These are phyloP conservation scores for Mimas tiliae DNA, from an alignment of 2,888 invertebrate species.

Conservation along the genomic window DNA sequence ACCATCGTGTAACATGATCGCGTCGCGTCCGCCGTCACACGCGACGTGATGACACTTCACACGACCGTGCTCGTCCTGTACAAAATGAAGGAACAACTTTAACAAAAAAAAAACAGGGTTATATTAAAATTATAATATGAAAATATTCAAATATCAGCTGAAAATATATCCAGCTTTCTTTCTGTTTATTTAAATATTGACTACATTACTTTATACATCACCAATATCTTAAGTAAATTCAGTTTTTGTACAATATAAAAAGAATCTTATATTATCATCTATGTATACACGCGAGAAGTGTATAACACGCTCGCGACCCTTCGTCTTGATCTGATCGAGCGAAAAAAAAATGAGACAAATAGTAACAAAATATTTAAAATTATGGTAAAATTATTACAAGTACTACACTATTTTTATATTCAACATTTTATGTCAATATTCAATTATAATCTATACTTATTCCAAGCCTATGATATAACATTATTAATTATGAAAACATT, in stretches of 20 bases:
- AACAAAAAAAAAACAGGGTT: slow-evolving; percentile 83
- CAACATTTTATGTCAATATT: slow-evolving; percentile 85
- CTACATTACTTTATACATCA: slow-evolving; percentile 85
- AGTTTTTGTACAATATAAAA: slow-evolving; percentile 85
- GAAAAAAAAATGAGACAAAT: slow-evolving; percentile 74
- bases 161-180: slow-evolving; percentile 80
- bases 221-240: slow-evolving; percentile 85
- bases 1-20: slow-evolving; percentile 46
- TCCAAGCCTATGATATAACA: slow-evolving; percentile 79
- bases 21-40: neutral
- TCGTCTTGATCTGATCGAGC: slow-evolving; percentile 78
- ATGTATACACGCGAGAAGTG: slow-evolving; percentile 75
- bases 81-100: slow-evolving; percentile 80
- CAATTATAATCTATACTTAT: slow-evolving; percentile 81
- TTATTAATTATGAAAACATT: slow-evolving; percentile 81
- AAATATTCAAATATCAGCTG: slow-evolving; percentile 84
- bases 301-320: slow-evolving; percentile 71
- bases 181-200: slow-evolving; percentile 84
- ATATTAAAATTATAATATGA: slow-evolving; percentile 85
- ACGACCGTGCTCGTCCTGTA: slow-evolving; percentile 64
- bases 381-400: slow-evolving; percentile 82
- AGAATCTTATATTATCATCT: slow-evolving; percentile 81
- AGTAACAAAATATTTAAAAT: slow-evolving; percentile 82
- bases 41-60: slow-evolving; percentile 37
- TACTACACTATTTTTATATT: slow-evolving; percentile 82